phyloP scores from a whole-genome alignment of 2,113 vertebrate genomes.

The Anhinga anhinga region DNA sequence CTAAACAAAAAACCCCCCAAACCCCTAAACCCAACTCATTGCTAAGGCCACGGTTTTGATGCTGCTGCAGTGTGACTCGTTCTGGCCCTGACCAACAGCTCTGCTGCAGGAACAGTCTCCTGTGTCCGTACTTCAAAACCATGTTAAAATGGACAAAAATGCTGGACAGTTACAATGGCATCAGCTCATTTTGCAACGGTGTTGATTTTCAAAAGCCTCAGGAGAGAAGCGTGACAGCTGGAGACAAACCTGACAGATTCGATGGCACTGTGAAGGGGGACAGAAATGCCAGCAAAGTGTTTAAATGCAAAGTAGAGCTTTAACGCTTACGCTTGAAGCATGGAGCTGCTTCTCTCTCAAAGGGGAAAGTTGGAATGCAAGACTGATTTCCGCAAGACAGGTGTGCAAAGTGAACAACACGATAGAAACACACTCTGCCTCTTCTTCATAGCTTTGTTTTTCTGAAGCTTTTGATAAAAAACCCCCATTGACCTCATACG shows the following conservation, averaged over 20 bases:
- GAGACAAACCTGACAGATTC: neutral
- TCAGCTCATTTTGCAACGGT: neutral
- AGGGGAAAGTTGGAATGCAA: neutral
- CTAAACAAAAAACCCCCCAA: no score
- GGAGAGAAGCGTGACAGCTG: rapidly evolving
- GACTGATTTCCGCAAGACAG: neutral
- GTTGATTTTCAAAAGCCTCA: neutral
- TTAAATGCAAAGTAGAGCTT: neutral
- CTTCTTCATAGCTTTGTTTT: neutral
- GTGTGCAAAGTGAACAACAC: neutral
- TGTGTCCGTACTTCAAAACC: neutral
- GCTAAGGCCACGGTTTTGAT: neutral
- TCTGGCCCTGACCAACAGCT: neutral
- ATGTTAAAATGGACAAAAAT: neutral
- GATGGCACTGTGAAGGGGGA: neutral
- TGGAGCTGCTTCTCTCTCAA: neutral
- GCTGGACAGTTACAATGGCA: neutral
- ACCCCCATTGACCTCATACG: neutral
- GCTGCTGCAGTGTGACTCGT: neutral
- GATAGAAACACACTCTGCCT: neutral
- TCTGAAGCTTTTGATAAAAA: neutral
- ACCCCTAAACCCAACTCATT: neutral
- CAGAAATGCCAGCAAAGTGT: neutral
- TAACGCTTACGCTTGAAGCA: neutral
- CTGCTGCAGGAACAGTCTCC: neutral